Evolutionary conservation across 1,140 invertebrate genomes (phyloP).

Genomic region (Drosophila ambigua): DNA sequence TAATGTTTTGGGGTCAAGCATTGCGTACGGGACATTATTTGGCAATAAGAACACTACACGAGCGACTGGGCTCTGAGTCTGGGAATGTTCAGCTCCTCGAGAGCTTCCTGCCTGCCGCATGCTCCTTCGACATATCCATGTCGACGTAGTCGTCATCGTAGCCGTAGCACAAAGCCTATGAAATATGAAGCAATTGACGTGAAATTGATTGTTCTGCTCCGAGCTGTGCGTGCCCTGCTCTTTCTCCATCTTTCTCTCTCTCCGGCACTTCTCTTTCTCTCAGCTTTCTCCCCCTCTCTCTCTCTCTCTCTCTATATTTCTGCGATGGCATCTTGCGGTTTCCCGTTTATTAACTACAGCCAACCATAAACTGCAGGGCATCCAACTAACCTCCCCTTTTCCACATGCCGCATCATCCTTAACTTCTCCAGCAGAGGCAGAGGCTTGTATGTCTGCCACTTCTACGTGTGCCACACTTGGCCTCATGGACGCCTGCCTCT

Average conservation of each 20-base stretch:
- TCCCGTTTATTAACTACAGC: constrained; percentile 75
- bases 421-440: constrained; percentile 18
- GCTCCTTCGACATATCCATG: constrained; percentile 30
- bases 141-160: constrained; percentile 36
- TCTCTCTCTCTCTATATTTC: background rate
- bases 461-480: too few relatives aligned
- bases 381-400: background rate
- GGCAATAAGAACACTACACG: background rate
- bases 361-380: constrained; percentile 68
- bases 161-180: constrained; percentile 59
- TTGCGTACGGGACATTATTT: constrained; percentile 42
- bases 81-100: constrained; percentile 1
- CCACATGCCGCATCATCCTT: background rate
- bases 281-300: background rate
- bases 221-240: constrained; percentile 10
- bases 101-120: too few relatives aligned
- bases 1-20: constrained; percentile 68
- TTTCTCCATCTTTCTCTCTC: background rate
- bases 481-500: background rate
- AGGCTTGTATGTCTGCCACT: background rate
- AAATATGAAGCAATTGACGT: constrained; percentile 80
- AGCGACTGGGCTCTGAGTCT: background rate
- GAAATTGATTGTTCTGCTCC: constrained; percentile 72
- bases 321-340: constrained; percentile 45
- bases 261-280: background rate